phyloP scores from a whole-genome alignment of 2,113 vertebrate species.

The Synchiropus splendidus region DNA sequence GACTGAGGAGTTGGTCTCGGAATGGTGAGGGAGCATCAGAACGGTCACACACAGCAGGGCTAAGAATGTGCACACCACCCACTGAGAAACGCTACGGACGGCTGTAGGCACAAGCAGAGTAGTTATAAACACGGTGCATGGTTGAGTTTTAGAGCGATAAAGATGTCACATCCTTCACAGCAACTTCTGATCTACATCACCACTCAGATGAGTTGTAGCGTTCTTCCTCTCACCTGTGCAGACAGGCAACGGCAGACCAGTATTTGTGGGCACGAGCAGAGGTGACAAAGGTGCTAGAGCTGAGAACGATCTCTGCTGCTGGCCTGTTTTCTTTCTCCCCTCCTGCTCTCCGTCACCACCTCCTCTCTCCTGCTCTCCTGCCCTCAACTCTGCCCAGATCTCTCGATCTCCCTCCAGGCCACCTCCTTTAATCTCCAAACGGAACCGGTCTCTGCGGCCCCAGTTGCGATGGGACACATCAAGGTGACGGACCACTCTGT shows the following conservation, averaged over 20 bases:
- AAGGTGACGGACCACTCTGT: slow-evolving; percentile 28
- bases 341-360: background rate
- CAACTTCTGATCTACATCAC: no score
- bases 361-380: background rate
- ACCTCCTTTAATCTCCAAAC: slow-evolving; percentile 23
- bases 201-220: no score
- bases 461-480: slow-evolving; percentile 11
- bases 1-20: slow-evolving; percentile 13
- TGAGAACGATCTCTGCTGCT: slow-evolving; percentile 2
- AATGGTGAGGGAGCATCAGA: slow-evolving; percentile 27
- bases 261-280: slow-evolving; percentile 13
- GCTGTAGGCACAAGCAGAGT: slow-evolving; percentile 2
- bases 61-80: slow-evolving; percentile 11
- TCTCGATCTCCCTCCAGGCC: slow-evolving; percentile 22
- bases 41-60: slow-evolving; percentile 19
- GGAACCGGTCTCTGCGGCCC: slow-evolving; percentile 27
- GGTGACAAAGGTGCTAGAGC: slow-evolving; percentile 2
- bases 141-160: no score
- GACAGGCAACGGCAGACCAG: slow-evolving; percentile 10
- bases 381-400: slow-evolving; percentile 28
- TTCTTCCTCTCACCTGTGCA: slow-evolving; percentile 15
- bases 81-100: slow-evolving; percentile 15
- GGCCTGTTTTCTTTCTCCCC: background rate
- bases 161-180: background rate
- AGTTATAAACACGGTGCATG: no score